phyloP scores from a whole-genome alignment of 35 echinoderm and acorn worm species.

The Nesometra sesokonis region DNA sequence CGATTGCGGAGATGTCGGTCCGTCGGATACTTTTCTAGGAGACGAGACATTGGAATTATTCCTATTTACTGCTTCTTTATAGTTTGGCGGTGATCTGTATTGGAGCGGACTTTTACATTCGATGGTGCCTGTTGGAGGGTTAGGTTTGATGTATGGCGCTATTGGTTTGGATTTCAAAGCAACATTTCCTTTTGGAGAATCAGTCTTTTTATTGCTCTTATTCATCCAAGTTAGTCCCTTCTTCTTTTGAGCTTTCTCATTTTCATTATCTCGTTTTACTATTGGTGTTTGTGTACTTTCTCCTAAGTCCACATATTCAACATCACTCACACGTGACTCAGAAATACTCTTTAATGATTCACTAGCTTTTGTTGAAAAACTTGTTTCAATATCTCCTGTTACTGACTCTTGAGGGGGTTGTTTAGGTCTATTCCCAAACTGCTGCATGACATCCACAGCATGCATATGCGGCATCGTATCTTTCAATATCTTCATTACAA shows the following conservation, averaged over 20 bases:
- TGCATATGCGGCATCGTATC: constrained; percentile 93
- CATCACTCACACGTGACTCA: background rate
- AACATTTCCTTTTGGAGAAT: background rate
- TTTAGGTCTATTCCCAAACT: background rate
- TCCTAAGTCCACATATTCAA: background rate
- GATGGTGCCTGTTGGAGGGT: background rate
- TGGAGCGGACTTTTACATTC: constrained; percentile 23
- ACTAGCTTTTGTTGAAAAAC: background rate
- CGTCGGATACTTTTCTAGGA: background rate
- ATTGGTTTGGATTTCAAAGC: background rate
- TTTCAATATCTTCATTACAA: constrained; percentile 76
- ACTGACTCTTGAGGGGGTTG: background rate
- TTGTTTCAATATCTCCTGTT: background rate
- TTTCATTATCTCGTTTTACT: background rate
- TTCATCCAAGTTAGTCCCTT: background rate
- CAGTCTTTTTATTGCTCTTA: background rate
- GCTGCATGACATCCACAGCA: constrained; percentile 92
- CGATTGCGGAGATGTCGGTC: background rate
- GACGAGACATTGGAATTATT: background rate
- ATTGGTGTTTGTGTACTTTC: background rate
- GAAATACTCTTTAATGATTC: background rate
- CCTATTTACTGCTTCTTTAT: constrained; percentile 2
- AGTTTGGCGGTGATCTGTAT: constrained; percentile 31
- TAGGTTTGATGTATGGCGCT: background rate
- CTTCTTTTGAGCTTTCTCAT: background rate